Conservation (phyloP, 2,888 invertebrate genomes). For the Temnothorax rugatulus region DNA sequence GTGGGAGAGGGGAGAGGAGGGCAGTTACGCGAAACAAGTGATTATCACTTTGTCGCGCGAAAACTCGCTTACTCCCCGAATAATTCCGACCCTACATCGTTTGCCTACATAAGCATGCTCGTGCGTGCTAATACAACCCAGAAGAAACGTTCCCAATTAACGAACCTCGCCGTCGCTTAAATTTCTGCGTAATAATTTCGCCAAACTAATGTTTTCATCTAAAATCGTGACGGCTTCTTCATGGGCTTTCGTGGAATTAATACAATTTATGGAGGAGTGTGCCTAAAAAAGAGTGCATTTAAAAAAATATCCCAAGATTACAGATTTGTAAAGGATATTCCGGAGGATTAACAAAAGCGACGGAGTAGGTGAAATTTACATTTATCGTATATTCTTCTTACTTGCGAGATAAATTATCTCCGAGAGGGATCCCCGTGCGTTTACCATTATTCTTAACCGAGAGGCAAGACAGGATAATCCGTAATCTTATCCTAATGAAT, state of each 20-base stretch:
- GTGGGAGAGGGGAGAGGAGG: neutral
- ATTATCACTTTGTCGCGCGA: constrained; percentile 65
- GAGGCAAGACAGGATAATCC: constrained; percentile 25
- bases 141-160: constrained; percentile 42
- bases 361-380: constrained; percentile 34
- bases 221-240: neutral
- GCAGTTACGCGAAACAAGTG: constrained; percentile 63
- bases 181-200: constrained; percentile 4
- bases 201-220: neutral
- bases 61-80: constrained; percentile 57
- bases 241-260: neutral
- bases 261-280: neutral
- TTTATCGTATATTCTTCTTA: constrained; percentile 45
- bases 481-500: constrained; percentile 53
- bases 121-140: constrained; percentile 27
- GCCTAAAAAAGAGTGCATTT: neutral
- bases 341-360: constrained; percentile 17
- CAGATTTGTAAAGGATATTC: constrained; percentile 24
- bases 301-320: constrained; percentile 6
- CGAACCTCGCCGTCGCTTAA: constrained; percentile 2
- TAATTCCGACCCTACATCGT: constrained; percentile 28
- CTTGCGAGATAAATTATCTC: constrained; percentile 41
- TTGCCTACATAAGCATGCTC: constrained; percentile 12
- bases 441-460: constrained; percentile 44
- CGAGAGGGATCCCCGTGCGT: constrained; percentile 37